Base-by-base conservation (phyloP, 2,797 vertebrate species). In the Simalia tracyae region DNA sequence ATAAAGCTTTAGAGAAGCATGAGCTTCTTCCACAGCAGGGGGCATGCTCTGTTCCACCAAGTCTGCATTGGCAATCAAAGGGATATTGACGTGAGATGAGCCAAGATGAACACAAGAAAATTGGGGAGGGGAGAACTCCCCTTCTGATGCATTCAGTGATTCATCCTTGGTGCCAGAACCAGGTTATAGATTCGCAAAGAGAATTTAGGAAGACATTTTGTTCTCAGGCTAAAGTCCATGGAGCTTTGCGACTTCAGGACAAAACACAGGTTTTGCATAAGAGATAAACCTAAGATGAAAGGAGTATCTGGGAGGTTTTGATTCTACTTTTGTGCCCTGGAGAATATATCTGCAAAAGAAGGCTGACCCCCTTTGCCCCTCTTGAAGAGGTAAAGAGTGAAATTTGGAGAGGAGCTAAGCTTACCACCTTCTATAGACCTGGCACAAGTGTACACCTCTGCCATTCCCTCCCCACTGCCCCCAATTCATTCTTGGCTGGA, bases 81-180 rank as follows among this genome's bases (percentile, higher is more conserved):
- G 56, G 88, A 64, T 91, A 36, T 72, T 8, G 93, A 94, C 93
- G 95, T 92, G 66, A 63, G 89, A 92, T 60, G 88, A 81, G 92
- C 76, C 95, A 92, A 94, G n/a, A 19, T 50, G 88, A 95, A 91
- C 9, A 31, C 89, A 90, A 92, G 91, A 93, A 94, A 89, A 92
- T 28, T 8, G 22, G 4, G 8, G 19, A 1, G 1, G 42, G 57
- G 61, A 28, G 26, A 14, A 7, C 1, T 12, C 22, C 14, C 26
- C 26, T 24, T 17, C 31, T 42, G 68, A 95, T 93, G 91, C 87
- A 76, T 92, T 89, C 94, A 95, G 93, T 95, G 95, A 96, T 94
- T 63, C 94, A 50, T 42, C 90, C 90, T 76, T 63, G 90, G 93
- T 94, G 84, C 87, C 61, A 91, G 93, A 84, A 93, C 76, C 93